phyloP scores from a whole-genome alignment of 92 coral and sea anemone genomes.

The Epizoanthus ramosus region DNA sequence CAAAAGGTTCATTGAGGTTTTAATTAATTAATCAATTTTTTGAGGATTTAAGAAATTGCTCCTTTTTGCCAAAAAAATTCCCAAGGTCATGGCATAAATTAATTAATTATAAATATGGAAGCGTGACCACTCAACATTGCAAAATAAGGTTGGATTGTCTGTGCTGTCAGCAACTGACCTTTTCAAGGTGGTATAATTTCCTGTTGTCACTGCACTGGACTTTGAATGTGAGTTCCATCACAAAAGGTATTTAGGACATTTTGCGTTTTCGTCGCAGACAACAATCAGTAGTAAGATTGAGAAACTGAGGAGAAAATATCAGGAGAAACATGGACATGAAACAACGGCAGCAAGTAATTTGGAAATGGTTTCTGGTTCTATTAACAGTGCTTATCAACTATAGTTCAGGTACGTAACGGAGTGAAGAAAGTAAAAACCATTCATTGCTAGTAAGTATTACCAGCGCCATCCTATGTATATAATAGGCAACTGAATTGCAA shows the following conservation, averaged over 20 bases:
- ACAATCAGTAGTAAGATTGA: background rate
- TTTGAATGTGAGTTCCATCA: background rate
- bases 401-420: constrained; percentile 9
- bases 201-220: constrained; percentile 22
- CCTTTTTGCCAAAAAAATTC: too few species aligned
- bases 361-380: constrained; percentile 1
- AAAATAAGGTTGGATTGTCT: constrained; percentile 9
- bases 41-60: too few species aligned
- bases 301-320: background rate
- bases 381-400: background rate
- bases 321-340: background rate
- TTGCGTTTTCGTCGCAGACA: background rate
- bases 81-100: too few species aligned
- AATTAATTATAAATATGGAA: constrained; percentile 35
- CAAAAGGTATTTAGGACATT: constrained; percentile 5
- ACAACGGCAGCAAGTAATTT: background rate
- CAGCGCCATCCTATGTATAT: background rate
- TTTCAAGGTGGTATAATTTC: constrained; percentile 5
- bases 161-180: background rate
- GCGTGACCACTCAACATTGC: constrained; percentile 1
- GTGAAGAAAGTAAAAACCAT: background rate
- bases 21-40: too few species aligned
- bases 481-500: too few species aligned
- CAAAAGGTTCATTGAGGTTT: too few species aligned
- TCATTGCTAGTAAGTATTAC: background rate